Conservation (phyloP, 2,797 vertebrate genomes). For the Saguinus oedipus region DNA sequence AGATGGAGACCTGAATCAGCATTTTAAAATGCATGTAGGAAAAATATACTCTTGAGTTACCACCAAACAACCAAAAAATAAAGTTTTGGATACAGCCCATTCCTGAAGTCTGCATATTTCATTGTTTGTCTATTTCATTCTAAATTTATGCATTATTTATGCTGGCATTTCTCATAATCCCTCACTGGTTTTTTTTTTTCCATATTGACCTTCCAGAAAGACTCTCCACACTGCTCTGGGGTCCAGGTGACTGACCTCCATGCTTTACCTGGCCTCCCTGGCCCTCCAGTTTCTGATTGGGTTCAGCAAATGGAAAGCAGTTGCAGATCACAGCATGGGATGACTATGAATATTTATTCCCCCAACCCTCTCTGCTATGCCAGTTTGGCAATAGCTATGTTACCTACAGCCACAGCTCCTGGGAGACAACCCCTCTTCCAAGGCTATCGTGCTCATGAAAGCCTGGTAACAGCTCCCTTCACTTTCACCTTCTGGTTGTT, state of each 20-base stretch:
- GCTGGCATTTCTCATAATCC: background rate
- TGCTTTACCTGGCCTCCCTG: background rate
- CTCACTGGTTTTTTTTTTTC: background rate
- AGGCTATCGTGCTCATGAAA: background rate
- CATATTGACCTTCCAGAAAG: background rate
- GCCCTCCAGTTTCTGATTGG: background rate
- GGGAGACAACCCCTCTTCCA: background rate
- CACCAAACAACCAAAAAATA: background rate
- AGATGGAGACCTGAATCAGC: background rate
- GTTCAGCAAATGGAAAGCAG: background rate
- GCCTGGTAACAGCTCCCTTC: background rate
- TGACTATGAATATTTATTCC: background rate
- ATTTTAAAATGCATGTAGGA: constrained; percentile 4
- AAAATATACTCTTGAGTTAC: background rate
- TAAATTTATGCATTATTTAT: background rate
- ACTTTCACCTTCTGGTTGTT: background rate
- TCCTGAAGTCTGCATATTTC: background rate
- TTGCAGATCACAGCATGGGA: background rate
- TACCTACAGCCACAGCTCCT: background rate
- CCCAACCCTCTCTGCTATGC: background rate
- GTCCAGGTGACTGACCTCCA: background rate
- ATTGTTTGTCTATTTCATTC: background rate
- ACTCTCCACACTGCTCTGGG: background rate
- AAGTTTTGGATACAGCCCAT: constrained; percentile 1
- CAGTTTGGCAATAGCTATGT: background rate